These are phyloP conservation scores for Trichechus manatus DNA, from an alignment of 2,113 vertebrate species.

Conservation along the genomic window DNA sequence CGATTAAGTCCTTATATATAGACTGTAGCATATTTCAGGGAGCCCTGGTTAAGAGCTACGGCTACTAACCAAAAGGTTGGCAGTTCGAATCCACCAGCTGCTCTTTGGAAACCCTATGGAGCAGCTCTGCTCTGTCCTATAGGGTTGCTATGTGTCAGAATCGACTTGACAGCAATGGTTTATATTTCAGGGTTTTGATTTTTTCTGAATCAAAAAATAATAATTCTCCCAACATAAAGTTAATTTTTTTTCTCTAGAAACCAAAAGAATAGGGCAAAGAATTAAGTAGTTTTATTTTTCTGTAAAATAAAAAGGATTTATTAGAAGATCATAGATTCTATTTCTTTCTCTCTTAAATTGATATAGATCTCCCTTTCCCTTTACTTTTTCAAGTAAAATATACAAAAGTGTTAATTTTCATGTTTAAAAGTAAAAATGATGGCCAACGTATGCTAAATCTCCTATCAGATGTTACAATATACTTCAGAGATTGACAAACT, in stretches of 20 bases:
- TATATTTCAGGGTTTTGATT: no score
- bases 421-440: background rate
- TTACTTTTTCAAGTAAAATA: background rate
- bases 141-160: no score
- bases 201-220: background rate
- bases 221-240: background rate
- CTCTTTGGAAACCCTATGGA: no score
- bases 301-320: constrained; percentile 18
- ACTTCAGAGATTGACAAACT: background rate
- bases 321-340: background rate
- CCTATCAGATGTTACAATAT: background rate
- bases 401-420: background rate
- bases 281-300: background rate
- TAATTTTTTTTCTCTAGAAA: background rate
- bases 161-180: no score
- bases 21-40: background rate
- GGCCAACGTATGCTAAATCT: background rate
- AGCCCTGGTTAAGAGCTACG: no score
- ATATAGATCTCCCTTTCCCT: background rate
- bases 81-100: no score
- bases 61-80: no score
- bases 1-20: background rate
- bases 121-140: no score
- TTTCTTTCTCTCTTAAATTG: constrained; percentile 11
- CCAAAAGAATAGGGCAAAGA: background rate